Evolutionary conservation across 2,797 vertebrate genomes (phyloP), one percentile per base, ranked within the genome.

Genomic region (Agapornis canus): DNA sequence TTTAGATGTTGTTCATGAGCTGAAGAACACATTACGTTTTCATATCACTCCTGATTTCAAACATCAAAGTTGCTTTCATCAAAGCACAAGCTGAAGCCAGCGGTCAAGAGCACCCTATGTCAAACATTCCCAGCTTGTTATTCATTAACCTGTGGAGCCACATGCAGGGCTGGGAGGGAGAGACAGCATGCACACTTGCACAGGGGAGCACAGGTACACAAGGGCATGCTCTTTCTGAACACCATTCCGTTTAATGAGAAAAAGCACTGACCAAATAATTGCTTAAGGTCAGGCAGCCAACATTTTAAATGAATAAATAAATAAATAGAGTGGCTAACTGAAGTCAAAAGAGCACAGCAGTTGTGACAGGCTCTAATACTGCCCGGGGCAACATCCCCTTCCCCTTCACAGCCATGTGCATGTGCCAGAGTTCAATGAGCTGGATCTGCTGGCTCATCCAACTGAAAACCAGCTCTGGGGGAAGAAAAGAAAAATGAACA

Each of bases 61-160:
- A 80, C 37, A 95, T 68, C 71, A 82, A 76, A 77, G 80, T 39
- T 82, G 63, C 63, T 90, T 73, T 82, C 86, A 90, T 47, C 77
- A 59, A 81, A 95, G 75, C 82, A 90, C 7, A 16, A 54, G 69
- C 54, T 56, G 70, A 92, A 90, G 69, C 39, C 71, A 71, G 43
- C 11, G 3, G 86, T 95, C 86, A 89, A 89, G 80, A 94, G n/a
- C 70, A 73, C 45, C 68, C 7, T 10, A 66, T 71, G 90, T 82
- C 92, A 92, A 92, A 96, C 88, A 97, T 93, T 96, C 76, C 85
- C 87, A 77, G 45, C 70, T 60, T 63, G 56, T 94, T 95, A 96
- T 84, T 97, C 89, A 97, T 97, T 97, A 97, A 96, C 87, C 65
- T 72, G 71, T 39, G 35, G 19, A 94, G 49, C 72, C 81, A 82